Evolutionary conservation across 2,888 invertebrate species (phyloP), one percentile per base, ranked within the genome.

Genomic region (Nymphalis polychloros): DNA sequence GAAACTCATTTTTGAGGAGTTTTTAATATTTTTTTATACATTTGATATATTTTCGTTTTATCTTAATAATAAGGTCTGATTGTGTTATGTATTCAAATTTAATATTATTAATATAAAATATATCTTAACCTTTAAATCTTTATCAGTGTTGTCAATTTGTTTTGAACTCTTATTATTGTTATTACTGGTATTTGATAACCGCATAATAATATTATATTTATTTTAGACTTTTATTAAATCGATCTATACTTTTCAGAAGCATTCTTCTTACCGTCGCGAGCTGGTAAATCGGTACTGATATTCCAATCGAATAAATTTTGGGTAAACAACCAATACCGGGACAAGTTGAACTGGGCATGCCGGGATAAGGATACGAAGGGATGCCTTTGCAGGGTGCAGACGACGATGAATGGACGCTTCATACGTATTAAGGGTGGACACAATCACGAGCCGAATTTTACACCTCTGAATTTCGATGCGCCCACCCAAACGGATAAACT

Each of bases 281-380:
- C 90, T 53, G 92, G 92, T 46, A 92, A 92, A 76, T 92, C 89
- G 13, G 88, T 92, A 23, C 76, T 92, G 69, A 92, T 92, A 82
- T 92, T 89, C 78, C 79, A 79, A 76, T 83, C 80, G 69, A 92
- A 92, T 77, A 92, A 92, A 75, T 92, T 92, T 76, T 92, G 92
- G 92, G 88, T 92, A 70, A 92, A 92, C 78, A 92, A 92, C 72
- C 90, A 89, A 74, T 92, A 92, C 72, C 81, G 91, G 4, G 85
- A 85, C 68, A 92, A 92, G 75, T 72, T 92, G 73, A 92, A 92
- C 77, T 92, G 92, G 92, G 92, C 92, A 19, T 92, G 92, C 70
- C 85, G 90, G 19, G 92, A 92, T 75, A 92, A 92, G 78, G 92
- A 92, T 72, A 80, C 84, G 10, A 85, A 76, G 67, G 88, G 89